These are phyloP conservation scores for Sebastiscus albofasciatus DNA, from an alignment of 2,797 vertebrate species.

Conservation along the genomic window DNA sequence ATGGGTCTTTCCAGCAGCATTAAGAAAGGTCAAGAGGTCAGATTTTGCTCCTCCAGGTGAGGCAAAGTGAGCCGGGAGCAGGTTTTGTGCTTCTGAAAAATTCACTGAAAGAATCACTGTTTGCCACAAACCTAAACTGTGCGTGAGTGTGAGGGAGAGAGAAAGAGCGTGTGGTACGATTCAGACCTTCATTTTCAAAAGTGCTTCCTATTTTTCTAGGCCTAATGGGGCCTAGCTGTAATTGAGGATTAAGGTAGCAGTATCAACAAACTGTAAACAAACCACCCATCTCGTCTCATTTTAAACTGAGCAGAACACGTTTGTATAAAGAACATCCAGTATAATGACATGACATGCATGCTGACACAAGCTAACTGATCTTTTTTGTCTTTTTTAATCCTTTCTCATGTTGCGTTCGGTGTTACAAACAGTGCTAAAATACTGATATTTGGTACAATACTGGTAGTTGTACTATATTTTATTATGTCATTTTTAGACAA, in stretches of 20 bases:
- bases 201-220: slow-evolving; percentile 80
- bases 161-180: slow-evolving; percentile 19
- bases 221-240: slow-evolving; percentile 51
- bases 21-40: slow-evolving; percentile 44
- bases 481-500: slow-evolving; percentile 58
- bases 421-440: slow-evolving; percentile 44
- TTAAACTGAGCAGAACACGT: slow-evolving; percentile 46
- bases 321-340: slow-evolving; percentile 52
- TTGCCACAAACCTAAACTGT: slow-evolving; percentile 48
- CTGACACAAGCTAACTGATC: slow-evolving; percentile 42
- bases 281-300: slow-evolving; percentile 38
- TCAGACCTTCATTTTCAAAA: slow-evolving; percentile 59
- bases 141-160: slow-evolving; percentile 2
- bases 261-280: slow-evolving; percentile 64
- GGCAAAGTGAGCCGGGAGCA: slow-evolving; percentile 23
- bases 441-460: slow-evolving; percentile 64
- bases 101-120: slow-evolving; percentile 39
- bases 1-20: slow-evolving; percentile 24
- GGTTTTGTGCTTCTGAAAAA: neutral
- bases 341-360: slow-evolving; percentile 61
- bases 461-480: slow-evolving; percentile 65
- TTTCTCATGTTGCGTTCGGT: slow-evolving; percentile 41
- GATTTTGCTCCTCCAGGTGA: slow-evolving; percentile 44
- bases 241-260: slow-evolving; percentile 68
- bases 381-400: slow-evolving; percentile 55